Evolutionary conservation across 2,888 invertebrate species (phyloP), one percentile per base, ranked within the genome.

Genomic region (Luperina testacea): DNA sequence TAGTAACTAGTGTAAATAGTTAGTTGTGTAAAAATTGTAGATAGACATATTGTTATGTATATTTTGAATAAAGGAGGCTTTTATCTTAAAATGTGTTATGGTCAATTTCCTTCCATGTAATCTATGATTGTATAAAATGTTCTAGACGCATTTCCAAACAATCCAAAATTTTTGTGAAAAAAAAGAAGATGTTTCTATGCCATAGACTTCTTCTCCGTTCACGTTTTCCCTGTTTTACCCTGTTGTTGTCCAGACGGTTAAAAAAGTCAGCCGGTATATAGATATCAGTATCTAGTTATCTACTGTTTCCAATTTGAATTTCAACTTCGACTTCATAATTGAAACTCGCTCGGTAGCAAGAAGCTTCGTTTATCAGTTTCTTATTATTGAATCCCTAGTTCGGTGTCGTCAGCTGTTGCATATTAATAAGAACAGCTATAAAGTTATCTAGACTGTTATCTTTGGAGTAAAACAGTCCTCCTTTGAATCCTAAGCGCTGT

Each of bases 311-410:
- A 73, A 75, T 83, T 76, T 27, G 11, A 80, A 84, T 80, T 24
- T 17, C 57, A 79, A 84, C 48, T 63, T 69, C 57, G 61, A 80
- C 15, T 72, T 6, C 61, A 57, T 84, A 74, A 82, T 82, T 86
- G 72, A 76, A 83, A 70, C 20, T 48, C 6, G n/a, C 61, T 75
- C 11, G 11, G 48, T 15, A 27, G 59, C 85, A 71, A 83, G 82
- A 73, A 76, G 72, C 79, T 72, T 68, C 67, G 64, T 81, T 82
- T 71, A 78, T 81, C 82, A 87, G 67, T 75, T 85, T 85, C 76
- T 88, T 83, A 79, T 83, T 78, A 85, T 84, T 81, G 78, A 86
- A 87, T 86, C 72, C 77, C 68, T 81, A 76, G 81, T 67, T 73
- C 51, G 75, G 61, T 75, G 45, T 68, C 70, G 79, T 75, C 86